A percentile compares a stretch with the other conserved stretches of the same genome.
Evolutionary conservation across 92 coral and sea anemone species (phyloP).

Genomic region (Zoanthus solanderi): DNA sequence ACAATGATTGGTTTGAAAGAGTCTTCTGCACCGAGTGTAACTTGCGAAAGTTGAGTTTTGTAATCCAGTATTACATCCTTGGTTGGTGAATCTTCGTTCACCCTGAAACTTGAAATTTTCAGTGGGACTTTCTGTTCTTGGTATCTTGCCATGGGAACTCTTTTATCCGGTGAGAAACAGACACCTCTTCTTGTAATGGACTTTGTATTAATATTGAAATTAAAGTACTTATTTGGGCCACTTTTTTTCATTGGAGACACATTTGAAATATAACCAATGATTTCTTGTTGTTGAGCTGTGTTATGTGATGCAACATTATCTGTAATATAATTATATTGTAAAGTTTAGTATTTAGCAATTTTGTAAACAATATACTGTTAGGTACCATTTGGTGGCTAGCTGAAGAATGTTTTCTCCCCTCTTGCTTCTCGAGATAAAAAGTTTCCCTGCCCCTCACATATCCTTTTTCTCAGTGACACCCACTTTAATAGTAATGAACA

Average conservation of each 20-base stretch:
- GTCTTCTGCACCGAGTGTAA: neutral
- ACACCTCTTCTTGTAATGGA: slow-evolving; percentile 41
- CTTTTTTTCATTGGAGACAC: slow-evolving; percentile 59
- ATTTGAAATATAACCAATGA: slow-evolving; percentile 58
- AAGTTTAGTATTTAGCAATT: slow-evolving; percentile 44
- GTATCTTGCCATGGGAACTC: slow-evolving; percentile 20
- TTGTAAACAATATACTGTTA: slow-evolving; percentile 48
- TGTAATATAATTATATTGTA: slow-evolving; percentile 25
- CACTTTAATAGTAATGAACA: slow-evolving; percentile 3
- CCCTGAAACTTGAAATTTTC: slow-evolving; percentile 28
- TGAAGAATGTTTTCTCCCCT: slow-evolving; percentile 26
- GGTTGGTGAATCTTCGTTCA: slow-evolving; percentile 33
- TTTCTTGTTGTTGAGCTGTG: slow-evolving; percentile 43
- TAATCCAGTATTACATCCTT: slow-evolving; percentile 45
- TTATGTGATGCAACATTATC: slow-evolving; percentile 41
- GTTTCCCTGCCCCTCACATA: slow-evolving; percentile 37
- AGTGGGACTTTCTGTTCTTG: slow-evolving; percentile 50
- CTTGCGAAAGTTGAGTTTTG: slow-evolving; percentile 17
- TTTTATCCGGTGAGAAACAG: slow-evolving; percentile 50
- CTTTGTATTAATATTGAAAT: slow-evolving; percentile 60
- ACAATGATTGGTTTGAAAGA: slow-evolving; percentile 52
- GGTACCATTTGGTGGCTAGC: slow-evolving; percentile 29
- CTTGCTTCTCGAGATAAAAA: slow-evolving; percentile 34
- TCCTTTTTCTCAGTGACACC: slow-evolving; percentile 40
- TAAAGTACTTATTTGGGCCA: slow-evolving; percentile 56